These are phyloP conservation scores for Pseudachorutes palmiensis DNA, from an alignment of 1,140 invertebrate genomes.

Conservation along the genomic window DNA sequence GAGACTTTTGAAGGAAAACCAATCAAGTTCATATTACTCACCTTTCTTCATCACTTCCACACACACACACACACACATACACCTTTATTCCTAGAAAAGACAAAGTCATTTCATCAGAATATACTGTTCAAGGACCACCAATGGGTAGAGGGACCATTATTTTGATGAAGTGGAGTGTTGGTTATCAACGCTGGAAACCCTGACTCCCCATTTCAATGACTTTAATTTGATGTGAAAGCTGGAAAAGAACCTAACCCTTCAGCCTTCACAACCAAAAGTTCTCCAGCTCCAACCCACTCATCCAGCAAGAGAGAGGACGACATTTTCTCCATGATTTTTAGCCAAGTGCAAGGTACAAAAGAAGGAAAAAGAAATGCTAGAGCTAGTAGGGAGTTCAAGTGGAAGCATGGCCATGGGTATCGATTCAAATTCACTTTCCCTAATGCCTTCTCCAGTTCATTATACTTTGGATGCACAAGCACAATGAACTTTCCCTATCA, in stretches of 20 bases:
- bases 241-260: not conserved
- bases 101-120: not conserved
- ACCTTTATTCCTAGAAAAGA: not conserved
- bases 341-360: too few relatives aligned
- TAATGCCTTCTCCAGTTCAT: too few relatives aligned
- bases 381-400: too few relatives aligned
- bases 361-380: too few relatives aligned
- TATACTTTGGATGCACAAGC: too few relatives aligned
- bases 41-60: conserved; percentile 7
- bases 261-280: not conserved
- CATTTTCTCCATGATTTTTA: not conserved
- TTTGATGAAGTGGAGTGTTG: not conserved
- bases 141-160: not conserved
- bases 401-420: too few relatives aligned
- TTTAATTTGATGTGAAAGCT: conserved; percentile 14
- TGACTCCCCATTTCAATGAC: not conserved
- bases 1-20: not conserved
- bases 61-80: too few relatives aligned
- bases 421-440: too few relatives aligned
- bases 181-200: not conserved
- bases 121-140: not conserved
- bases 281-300: too few relatives aligned
- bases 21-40: conserved; percentile 10
- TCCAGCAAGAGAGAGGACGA: not conserved
- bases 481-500: too few relatives aligned